Evolutionary conservation across 2,797 vertebrate genomes (phyloP), one percentile per base, ranked within the genome.

Genomic region (Pipistrellus nathusii): DNA sequence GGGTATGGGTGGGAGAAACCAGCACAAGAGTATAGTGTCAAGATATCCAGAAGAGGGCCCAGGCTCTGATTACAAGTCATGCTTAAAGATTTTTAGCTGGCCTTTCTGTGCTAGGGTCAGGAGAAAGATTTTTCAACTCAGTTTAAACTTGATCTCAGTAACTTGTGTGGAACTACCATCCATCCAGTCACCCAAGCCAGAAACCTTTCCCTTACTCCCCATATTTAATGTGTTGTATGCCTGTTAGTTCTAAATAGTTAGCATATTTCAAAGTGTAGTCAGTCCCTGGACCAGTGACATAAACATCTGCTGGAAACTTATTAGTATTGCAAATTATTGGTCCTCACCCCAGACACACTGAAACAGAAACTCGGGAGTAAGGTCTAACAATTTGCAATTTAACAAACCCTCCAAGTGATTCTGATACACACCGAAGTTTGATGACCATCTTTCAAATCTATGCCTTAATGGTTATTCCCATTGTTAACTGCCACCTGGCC

Each of bases 341-440:
- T 21, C 46, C 8, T 53, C 32, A 81, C 15, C 8, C 4, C 18
- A 81, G 44, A 72, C 4, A 7, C 82, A 75, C 15, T 72, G 21
- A 90, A 94, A 53, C 59, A 78, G 64, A 71, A 93, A 85, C 3
- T 71, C 51, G 85, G 44, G n/a, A 44, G 23, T 66, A 85, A 30
- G 35, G 7, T 48, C 41, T 53, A 90, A 80, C 15, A 85, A 62
- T 72, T 76, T 78, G n/a, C 48, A 64, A 59, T n/a, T 90, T 87
- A 95, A 71, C 11, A 96, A 90, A 23, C 5, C 51, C 71, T 94
- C 32, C 27, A 78, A 85, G 53, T 81, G 73, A 92, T 66, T 95
- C 41, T 57, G 13, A 80, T 18, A 55, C 21, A 78, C 17, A 32
- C 12, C 91, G 30, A 80, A 69, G 12, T 91, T 93, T 81, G 72